Evolutionary conservation across 1,140 invertebrate genomes (phyloP).

Genomic region (Akabosia matsudoensis): DNA sequence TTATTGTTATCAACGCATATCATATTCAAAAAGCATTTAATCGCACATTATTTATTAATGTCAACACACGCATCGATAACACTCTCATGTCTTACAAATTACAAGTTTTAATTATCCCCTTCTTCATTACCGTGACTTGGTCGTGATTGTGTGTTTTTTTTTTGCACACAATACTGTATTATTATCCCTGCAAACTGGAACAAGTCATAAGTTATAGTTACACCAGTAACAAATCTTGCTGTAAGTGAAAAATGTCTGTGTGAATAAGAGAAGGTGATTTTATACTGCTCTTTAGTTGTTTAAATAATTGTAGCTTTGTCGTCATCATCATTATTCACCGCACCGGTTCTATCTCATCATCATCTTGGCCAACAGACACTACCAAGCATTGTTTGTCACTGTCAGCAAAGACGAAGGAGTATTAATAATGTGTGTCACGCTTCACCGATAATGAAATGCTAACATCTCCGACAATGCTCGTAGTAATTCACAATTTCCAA

Average conservation of each 20-base stretch:
- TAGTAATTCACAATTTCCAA: neutral
- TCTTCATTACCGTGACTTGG: neutral
- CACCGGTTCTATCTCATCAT: neutral
- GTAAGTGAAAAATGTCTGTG: too few species aligned
- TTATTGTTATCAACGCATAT: neutral
- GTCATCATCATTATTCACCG: neutral
- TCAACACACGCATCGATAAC: slow-evolving; percentile 19
- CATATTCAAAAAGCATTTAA: too few species aligned
- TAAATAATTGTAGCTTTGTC: neutral
- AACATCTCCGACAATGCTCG: neutral
- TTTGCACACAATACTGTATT: too few species aligned
- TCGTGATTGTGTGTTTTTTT: neutral
- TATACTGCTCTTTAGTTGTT: neutral
- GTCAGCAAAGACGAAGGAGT: slow-evolving; percentile 2
- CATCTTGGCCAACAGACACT: neutral
- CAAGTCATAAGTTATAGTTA: too few species aligned
- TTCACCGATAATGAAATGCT: slow-evolving; percentile 7
- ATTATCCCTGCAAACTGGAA: too few species aligned
- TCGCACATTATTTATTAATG: slow-evolving; percentile 12
- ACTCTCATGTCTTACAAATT: neutral
- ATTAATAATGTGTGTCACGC: slow-evolving; percentile 22
- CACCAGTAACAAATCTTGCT: too few species aligned
- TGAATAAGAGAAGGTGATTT: too few species aligned
- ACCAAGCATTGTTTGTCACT: slow-evolving; percentile 17
- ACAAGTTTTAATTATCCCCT: neutral